These are phyloP conservation scores for Elachura formosa DNA, from an alignment of 2,113 vertebrate genomes.

Conservation along the genomic window DNA sequence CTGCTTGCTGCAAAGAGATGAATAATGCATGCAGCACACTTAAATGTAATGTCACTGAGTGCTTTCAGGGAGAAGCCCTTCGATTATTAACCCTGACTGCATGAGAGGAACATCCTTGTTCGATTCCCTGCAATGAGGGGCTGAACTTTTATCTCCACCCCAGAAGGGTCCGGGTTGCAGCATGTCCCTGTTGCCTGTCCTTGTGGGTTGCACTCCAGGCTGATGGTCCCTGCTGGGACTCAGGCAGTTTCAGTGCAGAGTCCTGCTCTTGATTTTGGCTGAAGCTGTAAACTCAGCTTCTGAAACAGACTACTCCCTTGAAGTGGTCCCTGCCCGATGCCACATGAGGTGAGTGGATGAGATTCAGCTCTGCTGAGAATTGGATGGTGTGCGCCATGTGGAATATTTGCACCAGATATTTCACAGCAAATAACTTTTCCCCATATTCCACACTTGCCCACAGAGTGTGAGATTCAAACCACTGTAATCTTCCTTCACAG, in stretches of 20 bases:
- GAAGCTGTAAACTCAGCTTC: background rate
- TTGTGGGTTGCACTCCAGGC: accelerated
- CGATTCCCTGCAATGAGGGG: background rate
- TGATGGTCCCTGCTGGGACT: background rate
- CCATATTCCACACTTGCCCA: background rate
- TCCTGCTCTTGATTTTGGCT: background rate
- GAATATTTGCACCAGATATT: background rate
- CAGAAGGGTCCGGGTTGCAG: background rate
- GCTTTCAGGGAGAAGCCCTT: background rate
- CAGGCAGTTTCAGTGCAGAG: background rate
- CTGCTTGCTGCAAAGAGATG: background rate
- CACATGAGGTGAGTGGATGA: background rate
- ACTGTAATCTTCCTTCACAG: background rate
- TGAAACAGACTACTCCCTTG: background rate
- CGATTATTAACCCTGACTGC: background rate
- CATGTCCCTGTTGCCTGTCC: background rate
- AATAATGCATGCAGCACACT: constrained; percentile 48
- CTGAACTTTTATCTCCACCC: background rate
- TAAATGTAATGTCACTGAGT: background rate
- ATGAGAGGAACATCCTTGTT: background rate
- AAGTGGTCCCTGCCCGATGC: background rate
- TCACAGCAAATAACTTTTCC: background rate
- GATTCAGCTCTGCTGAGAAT: background rate
- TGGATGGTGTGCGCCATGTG: accelerated
- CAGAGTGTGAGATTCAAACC: background rate